Base-by-base conservation (phyloP, 2,888 invertebrate species). In the Cyaniris semiargus region DNA sequence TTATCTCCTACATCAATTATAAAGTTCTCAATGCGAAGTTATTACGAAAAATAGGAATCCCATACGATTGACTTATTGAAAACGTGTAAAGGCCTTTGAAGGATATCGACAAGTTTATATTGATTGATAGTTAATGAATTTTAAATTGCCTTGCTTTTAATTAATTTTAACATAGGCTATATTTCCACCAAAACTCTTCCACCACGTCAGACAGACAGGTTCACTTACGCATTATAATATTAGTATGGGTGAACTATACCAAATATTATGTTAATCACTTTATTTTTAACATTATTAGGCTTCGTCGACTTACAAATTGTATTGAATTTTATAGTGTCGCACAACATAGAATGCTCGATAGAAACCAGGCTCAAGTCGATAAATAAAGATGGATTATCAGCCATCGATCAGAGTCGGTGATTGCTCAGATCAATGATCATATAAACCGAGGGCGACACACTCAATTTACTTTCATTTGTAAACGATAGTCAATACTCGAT, bases 391-490 rank as follows among this genome's bases (percentile, higher is more conserved):
- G 15, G 31, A 66, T 66, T 15, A 66, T 66, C 27, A 66, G 27
- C 66, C 66, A 66, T 66, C 66, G 66, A 66, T 66, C 66, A 66
- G 27, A 15, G 48, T 15, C 48, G 48, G 48, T 74, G 74, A 48
- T 53, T 53, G 8, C 53, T 10, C 23, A 44, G 74, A 74, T 48
- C 74, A 48, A 74, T 74, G 53, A 7, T 53, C 27, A 44, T 23
- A 74, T 74, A 74, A 74, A 53, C 53, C 18, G 18, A 74, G 18
- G 13, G 44, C 23, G 74, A 74, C 74, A 48, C 74, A 74, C 74
- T 72, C 21, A 13, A 74, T 74, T 74, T 74, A 74, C 74, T 74
- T 74, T 74, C 53, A 74, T 74, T 74, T 48, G 48, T 53, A 53
- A 74, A 15, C 53, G 74, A 74, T 53, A 53, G 18, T 23, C 53